A percentile compares a stretch with the other conserved stretches of the same genome.
These are phyloP conservation scores for Argyresthia goedartella DNA, from an alignment of 2,888 invertebrate species.

Conservation along the genomic window DNA sequence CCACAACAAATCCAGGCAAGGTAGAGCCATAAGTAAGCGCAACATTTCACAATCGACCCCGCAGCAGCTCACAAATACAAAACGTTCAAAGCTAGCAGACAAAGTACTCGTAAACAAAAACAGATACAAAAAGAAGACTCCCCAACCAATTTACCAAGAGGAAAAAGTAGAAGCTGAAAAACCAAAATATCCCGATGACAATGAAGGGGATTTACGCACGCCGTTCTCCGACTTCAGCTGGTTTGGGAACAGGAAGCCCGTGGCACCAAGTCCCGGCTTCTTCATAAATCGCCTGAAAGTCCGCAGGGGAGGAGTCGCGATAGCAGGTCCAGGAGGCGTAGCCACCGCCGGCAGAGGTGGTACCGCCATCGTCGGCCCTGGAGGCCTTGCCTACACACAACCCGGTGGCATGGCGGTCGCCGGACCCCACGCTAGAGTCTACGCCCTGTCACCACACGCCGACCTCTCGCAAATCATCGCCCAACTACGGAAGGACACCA, in stretches of 20 bases:
- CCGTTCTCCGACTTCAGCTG: constrained; percentile 31
- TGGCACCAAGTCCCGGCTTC: constrained; percentile 70
- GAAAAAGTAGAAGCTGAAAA: constrained; percentile 20
- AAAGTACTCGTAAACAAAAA: constrained; percentile 23
- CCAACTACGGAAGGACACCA: constrained; percentile 32
- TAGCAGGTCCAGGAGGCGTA: constrained; percentile 85
- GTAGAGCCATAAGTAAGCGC: constrained; percentile 41
- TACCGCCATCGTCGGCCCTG: constrained; percentile 84
- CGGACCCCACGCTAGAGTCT: constrained; percentile 79
- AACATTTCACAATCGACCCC: constrained; percentile 26
- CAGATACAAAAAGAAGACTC: constrained; percentile 22
- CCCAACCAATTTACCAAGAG: constrained; percentile 19
- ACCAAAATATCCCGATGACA: constrained; percentile 25
- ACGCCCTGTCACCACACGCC: constrained; percentile 74
- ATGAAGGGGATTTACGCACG: constrained; percentile 34
- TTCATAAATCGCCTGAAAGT: constrained; percentile 79
- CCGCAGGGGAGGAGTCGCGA: constrained; percentile 81
- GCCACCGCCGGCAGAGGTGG: constrained; percentile 85
- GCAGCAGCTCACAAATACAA: constrained; percentile 24
- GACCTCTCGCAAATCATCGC: constrained; percentile 70
- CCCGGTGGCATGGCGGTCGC: constrained; percentile 82
- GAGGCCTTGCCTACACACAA: constrained; percentile 81
- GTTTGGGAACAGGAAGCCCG: constrained; percentile 39
- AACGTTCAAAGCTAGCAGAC: constrained; percentile 23
- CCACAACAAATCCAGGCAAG: constrained; percentile 21